Base-by-base conservation (phyloP, 1,140 invertebrate species). In the Saccostrea cuccullata region DNA sequence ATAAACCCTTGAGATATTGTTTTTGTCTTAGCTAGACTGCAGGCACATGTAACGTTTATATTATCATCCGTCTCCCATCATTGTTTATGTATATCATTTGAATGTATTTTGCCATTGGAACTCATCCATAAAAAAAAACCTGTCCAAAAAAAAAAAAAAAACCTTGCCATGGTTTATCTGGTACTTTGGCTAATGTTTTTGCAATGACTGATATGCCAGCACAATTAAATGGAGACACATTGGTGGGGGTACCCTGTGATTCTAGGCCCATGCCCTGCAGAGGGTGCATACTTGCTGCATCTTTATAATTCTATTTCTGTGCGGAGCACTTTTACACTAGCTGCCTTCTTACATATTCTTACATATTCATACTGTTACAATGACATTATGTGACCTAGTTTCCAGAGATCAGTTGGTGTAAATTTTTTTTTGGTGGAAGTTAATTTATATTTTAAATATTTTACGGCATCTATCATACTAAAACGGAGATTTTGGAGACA, bases 151-250 rank as follows among this genome's bases (percentile, higher is more conserved):
- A n/a, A 73, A 3, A 2, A n/a, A n/a, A n/a, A n/a, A n/a, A n/a
- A n/a, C 40, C 40, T 47, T 47, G 40, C 40, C 40, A 47, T n/a
- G 40, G 70, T 73, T 73, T 73, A 73, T 36, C 26, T 26, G 26
- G 70, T 73, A 30, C 70, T 9, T 8, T 15, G 23, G 70, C 30
- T 15, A 73, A 73, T 15, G 36, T 73, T 73, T 11, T 23, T 36
- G 70, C 70, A 73, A 73, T 73, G 70, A 73, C 30, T 73, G 70
- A 73, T 73, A 73, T 73, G 70, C 23, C 12, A 13, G n/a, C 70
- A 30, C n/a, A 73, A 26, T 23, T 30, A 23, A 26, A 30, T 73
- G 23, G 23, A 13, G 70, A 73, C 70, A 30, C 5, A 73, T 1
- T 36, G 23, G 70, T 3, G 70, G 70, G 23, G 70, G n/a, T 12